Percentiles rank a stretch among this genome's conserved stretches.
phyloP scores from a whole-genome alignment of 2,888 invertebrate species.

The Nemurella pictetii region DNA sequence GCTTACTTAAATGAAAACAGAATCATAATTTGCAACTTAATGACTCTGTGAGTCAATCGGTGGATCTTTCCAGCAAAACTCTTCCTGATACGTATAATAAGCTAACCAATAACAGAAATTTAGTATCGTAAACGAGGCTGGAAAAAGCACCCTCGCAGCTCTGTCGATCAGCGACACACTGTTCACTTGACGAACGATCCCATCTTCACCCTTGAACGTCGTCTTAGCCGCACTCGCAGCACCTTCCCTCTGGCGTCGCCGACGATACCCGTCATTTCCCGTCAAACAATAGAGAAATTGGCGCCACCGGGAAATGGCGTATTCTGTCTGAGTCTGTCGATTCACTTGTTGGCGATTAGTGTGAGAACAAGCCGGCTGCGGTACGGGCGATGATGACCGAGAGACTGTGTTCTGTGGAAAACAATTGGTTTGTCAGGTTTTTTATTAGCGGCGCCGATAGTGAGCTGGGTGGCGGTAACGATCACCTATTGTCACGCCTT shows the following conservation, averaged over 20 bases:
- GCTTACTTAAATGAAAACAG: too few relatives aligned
- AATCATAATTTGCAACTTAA: too few relatives aligned
- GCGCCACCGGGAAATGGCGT: conserved; percentile 72
- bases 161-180: conserved; percentile 86
- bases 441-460: neutral
- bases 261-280: conserved; percentile 54
- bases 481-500: neutral
- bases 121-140: conserved; percentile 81
- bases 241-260: conserved; percentile 73
- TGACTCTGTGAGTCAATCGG: conserved; percentile 30
- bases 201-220: conserved; percentile 10
- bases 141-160: conserved; percentile 79
- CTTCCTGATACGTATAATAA: conserved; percentile 76
- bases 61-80: conserved; percentile 47
- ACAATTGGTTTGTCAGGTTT: conserved; percentile 33
- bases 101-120: conserved; percentile 90
- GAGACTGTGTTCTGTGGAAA: conserved; percentile 43
- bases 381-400: conserved; percentile 32
- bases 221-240: conserved; percentile 49
- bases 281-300: conserved; percentile 77
- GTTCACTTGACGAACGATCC: conserved; percentile 75
- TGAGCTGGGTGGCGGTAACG: neutral
- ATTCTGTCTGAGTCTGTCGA: conserved; percentile 81
- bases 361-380: conserved; percentile 35
- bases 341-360: conserved; percentile 66